Evolutionary conservation across 2,113 vertebrate genomes (phyloP).

Genomic region (Callaeas wilsoni): DNA sequence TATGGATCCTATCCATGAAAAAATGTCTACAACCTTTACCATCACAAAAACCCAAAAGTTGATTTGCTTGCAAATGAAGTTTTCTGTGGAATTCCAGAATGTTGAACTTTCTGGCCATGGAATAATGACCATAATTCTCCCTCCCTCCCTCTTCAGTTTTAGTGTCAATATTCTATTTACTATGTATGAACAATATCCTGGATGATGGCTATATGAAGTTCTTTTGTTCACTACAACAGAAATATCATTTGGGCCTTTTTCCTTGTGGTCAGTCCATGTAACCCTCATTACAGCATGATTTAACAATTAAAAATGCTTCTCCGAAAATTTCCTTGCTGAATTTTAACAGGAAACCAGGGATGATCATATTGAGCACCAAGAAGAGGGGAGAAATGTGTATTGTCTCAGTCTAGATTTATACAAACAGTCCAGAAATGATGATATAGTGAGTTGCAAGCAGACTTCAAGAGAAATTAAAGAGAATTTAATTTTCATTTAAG

Average conservation of each 20-base stretch:
- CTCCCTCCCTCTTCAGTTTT: accelerated
- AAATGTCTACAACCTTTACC: background rate
- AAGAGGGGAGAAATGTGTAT: background rate
- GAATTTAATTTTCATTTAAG: background rate
- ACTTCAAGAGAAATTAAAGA: background rate
- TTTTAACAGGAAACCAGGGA: background rate
- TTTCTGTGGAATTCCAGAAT: background rate
- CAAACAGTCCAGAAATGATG: background rate
- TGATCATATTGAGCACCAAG: background rate
- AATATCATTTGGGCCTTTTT: background rate
- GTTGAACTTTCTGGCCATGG: background rate
- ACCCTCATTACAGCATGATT: background rate
- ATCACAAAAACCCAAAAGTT: background rate
- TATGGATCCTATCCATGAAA: background rate
- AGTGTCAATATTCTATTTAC: background rate
- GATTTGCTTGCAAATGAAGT: background rate
- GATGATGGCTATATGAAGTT: background rate
- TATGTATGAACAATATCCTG: background rate
- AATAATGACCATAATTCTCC: background rate
- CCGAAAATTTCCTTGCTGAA: no score
- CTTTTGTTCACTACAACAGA: background rate
- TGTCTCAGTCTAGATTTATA: background rate
- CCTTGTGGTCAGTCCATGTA: background rate
- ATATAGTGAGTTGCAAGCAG: background rate
- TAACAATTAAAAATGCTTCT: background rate